A percentile compares a stretch with the other conserved stretches of the same genome.
These are phyloP conservation scores for Erinaceus europaeus DNA, from an alignment of 2,113 vertebrate genomes.

Conservation along the genomic window DNA sequence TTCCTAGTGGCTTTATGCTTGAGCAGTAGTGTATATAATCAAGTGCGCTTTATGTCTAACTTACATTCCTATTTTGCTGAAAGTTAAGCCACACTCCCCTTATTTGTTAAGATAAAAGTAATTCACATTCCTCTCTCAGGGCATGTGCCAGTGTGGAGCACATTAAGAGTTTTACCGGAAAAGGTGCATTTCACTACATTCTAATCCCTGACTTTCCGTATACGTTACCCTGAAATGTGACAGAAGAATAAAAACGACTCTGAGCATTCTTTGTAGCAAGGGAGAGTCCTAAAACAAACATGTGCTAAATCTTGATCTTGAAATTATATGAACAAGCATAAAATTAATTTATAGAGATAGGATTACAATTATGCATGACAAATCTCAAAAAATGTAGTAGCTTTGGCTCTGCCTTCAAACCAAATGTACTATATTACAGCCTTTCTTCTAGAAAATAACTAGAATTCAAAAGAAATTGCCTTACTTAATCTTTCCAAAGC, in stretches of 20 bases:
- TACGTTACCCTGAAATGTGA: background rate
- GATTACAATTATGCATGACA: background rate
- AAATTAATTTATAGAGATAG: background rate
- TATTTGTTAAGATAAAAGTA: background rate
- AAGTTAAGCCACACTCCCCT: background rate
- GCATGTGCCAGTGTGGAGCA: background rate
- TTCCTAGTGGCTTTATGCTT: background rate
- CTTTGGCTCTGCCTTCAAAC: background rate
- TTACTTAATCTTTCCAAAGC: background rate
- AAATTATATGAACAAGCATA: background rate
- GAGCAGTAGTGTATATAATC: background rate
- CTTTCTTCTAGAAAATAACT: background rate
- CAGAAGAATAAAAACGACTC: background rate
- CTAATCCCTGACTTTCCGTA: background rate
- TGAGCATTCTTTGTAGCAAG: conserved; percentile 12
- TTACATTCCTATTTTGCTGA: background rate
- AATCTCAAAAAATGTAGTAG: background rate
- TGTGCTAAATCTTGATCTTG: background rate
- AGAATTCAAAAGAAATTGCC: background rate
- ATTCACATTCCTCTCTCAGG: conserved; percentile 25
- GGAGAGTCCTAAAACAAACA: background rate
- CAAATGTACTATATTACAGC: background rate
- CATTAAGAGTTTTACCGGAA: background rate
- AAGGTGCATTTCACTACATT: background rate
- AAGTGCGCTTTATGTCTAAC: background rate